These are phyloP conservation scores for Abrostola triplasia DNA, from an alignment of 2,888 invertebrate species.

Conservation along the genomic window DNA sequence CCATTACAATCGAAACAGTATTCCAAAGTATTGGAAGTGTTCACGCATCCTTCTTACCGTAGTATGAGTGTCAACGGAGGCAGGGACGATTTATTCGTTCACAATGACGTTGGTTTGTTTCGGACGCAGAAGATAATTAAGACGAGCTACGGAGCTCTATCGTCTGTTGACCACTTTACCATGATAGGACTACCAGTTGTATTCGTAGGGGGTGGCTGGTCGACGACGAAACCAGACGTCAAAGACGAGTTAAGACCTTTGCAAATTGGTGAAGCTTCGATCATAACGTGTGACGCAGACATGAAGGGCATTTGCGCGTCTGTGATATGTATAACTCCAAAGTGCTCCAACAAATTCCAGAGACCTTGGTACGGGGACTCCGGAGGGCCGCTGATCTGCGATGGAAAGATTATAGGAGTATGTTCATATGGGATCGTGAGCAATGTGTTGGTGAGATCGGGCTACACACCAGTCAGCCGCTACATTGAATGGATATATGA, in stretches of 20 bases:
- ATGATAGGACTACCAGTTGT: not conserved
- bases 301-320: not conserved
- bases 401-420: constrained; percentile 1
- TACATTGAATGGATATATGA: not conserved
- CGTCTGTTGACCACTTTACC: not conserved
- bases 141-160: not conserved
- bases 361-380: not conserved
- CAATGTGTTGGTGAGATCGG: not conserved
- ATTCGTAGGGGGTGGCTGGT: not conserved
- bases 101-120: not conserved
- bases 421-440: constrained; percentile 1
- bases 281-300: not conserved
- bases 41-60: not conserved
- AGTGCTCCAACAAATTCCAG: not conserved
- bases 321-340: not conserved
- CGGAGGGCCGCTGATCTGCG: not conserved
- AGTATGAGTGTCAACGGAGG: not conserved
- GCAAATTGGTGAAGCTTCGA: not conserved
- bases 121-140: not conserved
- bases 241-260: not conserved
- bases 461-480: not conserved
- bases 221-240: not conserved
- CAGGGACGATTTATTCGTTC: not conserved
- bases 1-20: not conserved
- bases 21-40: not conserved